phyloP scores from a whole-genome alignment of 1,140 invertebrate genomes.

The Oscheius sp. region DNA sequence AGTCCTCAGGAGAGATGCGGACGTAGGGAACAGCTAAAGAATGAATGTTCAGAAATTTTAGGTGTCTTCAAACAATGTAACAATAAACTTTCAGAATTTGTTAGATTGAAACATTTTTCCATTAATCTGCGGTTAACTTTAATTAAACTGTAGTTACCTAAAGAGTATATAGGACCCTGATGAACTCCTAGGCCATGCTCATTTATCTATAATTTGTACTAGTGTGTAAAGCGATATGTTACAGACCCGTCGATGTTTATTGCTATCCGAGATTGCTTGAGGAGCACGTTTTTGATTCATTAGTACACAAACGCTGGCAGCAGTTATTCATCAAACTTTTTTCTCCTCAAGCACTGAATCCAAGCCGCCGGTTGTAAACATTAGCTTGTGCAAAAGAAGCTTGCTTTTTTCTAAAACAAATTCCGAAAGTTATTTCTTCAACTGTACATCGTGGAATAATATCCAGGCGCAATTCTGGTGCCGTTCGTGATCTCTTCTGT shows the following conservation, averaged over 20 bases:
- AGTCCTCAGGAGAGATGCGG: conserved; percentile 10
- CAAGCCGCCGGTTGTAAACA: not conserved
- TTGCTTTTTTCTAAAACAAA: not conserved
- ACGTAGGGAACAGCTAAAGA: conserved; percentile 15
- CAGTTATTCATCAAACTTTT: not conserved
- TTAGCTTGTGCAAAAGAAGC: not conserved
- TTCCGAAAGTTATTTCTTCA: not conserved
- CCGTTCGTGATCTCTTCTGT: too few relatives aligned
- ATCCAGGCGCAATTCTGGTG: not conserved
- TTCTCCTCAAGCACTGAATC: not conserved
- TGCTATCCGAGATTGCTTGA: not conserved
- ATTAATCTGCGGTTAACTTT: too few relatives aligned
- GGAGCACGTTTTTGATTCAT: not conserved
- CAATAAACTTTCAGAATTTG: not conserved
- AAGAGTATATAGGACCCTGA: not conserved
- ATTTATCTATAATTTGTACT: not conserved
- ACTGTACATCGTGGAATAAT: not conserved
- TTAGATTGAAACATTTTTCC: not conserved
- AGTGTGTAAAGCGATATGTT: not conserved
- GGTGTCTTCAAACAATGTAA: not conserved
- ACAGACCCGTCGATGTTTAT: not conserved
- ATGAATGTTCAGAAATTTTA: not conserved
- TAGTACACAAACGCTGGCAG: not conserved
- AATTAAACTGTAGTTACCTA: not conserved
- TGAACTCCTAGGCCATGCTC: conserved; percentile 1